Base-by-base conservation (phyloP, 2,888 invertebrate species). In the Acanthacorydalis orientalis region DNA sequence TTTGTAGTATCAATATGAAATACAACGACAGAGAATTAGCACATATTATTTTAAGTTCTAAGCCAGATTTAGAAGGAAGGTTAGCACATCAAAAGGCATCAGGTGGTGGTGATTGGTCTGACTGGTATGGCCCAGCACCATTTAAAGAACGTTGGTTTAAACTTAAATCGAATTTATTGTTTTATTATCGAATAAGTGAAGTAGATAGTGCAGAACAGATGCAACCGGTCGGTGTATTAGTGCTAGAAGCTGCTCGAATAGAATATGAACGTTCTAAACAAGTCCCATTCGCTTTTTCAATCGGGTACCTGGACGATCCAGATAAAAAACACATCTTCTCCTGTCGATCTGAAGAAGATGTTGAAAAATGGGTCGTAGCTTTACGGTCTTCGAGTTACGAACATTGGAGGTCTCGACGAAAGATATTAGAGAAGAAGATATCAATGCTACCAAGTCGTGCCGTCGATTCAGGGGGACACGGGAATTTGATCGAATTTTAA, bases 121-220 rank as follows among this genome's bases (percentile, higher is more conserved):
- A 76, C 56, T 64, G 64, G 64, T 66, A 64, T 54, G 63, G 61
- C 53, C 61, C 60, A 49, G 59, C 63, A 7, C 58, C 59, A 43
- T 83, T 78, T 60, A 83, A 84, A 64, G 83, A 84, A 60, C 70
- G 83, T 60, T 83, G 80, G 74, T 86, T 85, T 64, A 80, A 83
- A 57, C 64, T 86, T 48, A 73, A 78, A 53, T 75, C 76, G 55
- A 86, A 86, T 63, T 72, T 84, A 57, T 64, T 86, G 45, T 86
- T 83, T 65, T 85, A 84, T 62, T 84, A 80, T 63, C 77, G 82
- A 60, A 72, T 83, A 52, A 81, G 76, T 63, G 75, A 76, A 46
- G 51, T 56, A 32, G 76, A 70, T 55, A 63, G 74, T 61, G 75
- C 80, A 57, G 76, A 77, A 53, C 69, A 68, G 15, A 73, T 71